These are phyloP conservation scores for Sylvietta virens DNA, from an alignment of 2,113 vertebrate species.

Conservation along the genomic window DNA sequence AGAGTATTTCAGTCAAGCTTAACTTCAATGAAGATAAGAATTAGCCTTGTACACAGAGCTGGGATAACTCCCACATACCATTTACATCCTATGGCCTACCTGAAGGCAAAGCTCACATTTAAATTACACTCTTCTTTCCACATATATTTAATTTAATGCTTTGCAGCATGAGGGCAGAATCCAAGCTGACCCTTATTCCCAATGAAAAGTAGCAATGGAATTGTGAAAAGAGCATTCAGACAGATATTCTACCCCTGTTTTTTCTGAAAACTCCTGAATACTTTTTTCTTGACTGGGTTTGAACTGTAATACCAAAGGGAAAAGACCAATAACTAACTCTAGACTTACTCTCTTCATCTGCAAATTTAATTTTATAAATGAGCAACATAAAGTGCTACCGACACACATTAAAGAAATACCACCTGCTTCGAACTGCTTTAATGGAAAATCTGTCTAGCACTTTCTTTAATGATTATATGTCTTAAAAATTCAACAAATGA, in stretches of 20 bases:
- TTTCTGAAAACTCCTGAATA: not conserved
- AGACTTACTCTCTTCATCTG: not conserved
- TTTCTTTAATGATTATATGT: conserved; percentile 57
- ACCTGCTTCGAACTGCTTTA: conserved; percentile 21
- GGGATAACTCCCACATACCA: not conserved
- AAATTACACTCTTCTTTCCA: not conserved
- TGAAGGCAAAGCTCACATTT: not conserved
- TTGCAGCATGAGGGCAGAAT: not conserved
- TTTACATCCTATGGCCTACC: not conserved
- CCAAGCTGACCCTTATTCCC: not conserved
- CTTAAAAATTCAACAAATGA: conserved; percentile 65
- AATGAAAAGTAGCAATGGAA: not conserved
- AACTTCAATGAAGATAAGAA: not conserved
- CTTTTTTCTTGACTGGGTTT: not conserved
- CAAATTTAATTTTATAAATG: conserved; percentile 36
- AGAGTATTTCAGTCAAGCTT: not conserved
- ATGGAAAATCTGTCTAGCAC: conserved; percentile 53
- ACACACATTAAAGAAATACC: conserved; percentile 24
- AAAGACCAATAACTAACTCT: not conserved
- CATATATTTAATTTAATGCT: not conserved
- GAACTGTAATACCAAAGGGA: not conserved
- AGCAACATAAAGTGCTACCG: conserved; percentile 10
- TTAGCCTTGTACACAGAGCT: not conserved
- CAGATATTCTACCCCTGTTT: not conserved
- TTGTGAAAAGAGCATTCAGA: not conserved